phyloP scores from a whole-genome alignment of 2,888 invertebrate species.

The Mythimna pallens region DNA sequence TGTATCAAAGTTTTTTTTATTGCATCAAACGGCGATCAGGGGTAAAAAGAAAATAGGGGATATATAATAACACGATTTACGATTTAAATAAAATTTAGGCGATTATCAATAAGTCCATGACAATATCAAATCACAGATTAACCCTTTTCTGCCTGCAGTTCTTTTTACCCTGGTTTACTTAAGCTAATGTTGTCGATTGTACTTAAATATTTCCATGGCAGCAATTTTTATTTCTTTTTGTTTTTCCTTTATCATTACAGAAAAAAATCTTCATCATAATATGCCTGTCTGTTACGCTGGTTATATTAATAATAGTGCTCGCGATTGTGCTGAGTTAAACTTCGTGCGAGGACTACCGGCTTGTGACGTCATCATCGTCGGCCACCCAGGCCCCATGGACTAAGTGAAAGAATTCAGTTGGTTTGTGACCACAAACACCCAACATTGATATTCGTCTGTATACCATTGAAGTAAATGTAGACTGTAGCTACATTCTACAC shows the following conservation, averaged over 20 bases:
- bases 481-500: slow-evolving; percentile 46
- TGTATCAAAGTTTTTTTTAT: not conserved
- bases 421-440: slow-evolving; percentile 66
- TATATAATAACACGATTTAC: not conserved
- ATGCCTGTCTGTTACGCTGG: slow-evolving; percentile 95
- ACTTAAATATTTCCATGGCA: slow-evolving; percentile 56
- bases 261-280: slow-evolving; percentile 97
- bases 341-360: slow-evolving; percentile 65
- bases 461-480: slow-evolving; percentile 61
- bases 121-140: not conserved
- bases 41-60: not conserved
- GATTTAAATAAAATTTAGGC: not conserved
- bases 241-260: slow-evolving; percentile 93
- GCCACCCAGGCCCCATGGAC: slow-evolving; percentile 51
- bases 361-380: slow-evolving; percentile 69
- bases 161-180: not conserved
- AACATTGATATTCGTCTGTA: slow-evolving; percentile 71
- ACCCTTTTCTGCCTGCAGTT: not conserved
- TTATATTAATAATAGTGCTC: slow-evolving; percentile 94
- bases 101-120: not conserved
- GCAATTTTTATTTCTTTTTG: slow-evolving; percentile 87
- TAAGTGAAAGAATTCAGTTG: slow-evolving; percentile 66
- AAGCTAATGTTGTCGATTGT: slow-evolving; percentile 46
- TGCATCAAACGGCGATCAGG: not conserved
- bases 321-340: slow-evolving; percentile 81